Percentiles rank a stretch among this genome's conserved stretches.
Evolutionary conservation across 2,797 vertebrate genomes (phyloP).

Genomic region (Malacoctenus gilli): DNA sequence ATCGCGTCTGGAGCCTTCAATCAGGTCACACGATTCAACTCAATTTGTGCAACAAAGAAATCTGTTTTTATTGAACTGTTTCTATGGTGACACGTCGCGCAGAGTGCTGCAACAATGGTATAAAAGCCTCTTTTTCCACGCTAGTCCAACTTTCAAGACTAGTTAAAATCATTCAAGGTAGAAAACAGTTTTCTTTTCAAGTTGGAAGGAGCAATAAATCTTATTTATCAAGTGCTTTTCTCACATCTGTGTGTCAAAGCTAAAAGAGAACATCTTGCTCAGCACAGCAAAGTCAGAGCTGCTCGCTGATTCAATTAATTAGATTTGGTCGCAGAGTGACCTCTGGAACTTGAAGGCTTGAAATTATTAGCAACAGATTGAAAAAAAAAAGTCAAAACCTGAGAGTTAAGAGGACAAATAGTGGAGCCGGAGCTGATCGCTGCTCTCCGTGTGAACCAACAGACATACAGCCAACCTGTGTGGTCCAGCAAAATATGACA

Average conservation of each 20-base stretch:
- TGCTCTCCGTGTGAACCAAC: no score
- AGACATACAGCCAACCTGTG: no score
- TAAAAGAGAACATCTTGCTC: constrained; percentile 54
- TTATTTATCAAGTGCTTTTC: constrained; percentile 73
- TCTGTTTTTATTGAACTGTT: constrained; percentile 1
- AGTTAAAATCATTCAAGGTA: constrained; percentile 39
- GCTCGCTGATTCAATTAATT: constrained; percentile 74
- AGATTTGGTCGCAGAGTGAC: constrained; percentile 71
- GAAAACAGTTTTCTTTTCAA: constrained; percentile 43
- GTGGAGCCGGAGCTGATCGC: no score
- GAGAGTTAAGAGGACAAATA: constrained; percentile 18
- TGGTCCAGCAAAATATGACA: no score
- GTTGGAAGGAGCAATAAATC: constrained; percentile 68
- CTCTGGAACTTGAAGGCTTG: constrained; percentile 71
- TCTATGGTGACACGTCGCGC: constrained; percentile 5
- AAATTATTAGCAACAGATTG: constrained; percentile 68
- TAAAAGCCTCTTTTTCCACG: constrained; percentile 51
- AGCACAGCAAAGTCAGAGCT: constrained; percentile 49
- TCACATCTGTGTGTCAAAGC: constrained; percentile 68
- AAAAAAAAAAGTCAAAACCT: constrained; percentile 60
- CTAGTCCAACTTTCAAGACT: constrained; percentile 51
- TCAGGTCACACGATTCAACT: constrained; percentile 9
- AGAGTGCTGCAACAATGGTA: constrained; percentile 14
- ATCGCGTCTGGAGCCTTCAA: no score
- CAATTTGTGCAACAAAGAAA: constrained; percentile 3